phyloP scores from a whole-genome alignment of 2,113 vertebrate species.

The Limanda limanda region DNA sequence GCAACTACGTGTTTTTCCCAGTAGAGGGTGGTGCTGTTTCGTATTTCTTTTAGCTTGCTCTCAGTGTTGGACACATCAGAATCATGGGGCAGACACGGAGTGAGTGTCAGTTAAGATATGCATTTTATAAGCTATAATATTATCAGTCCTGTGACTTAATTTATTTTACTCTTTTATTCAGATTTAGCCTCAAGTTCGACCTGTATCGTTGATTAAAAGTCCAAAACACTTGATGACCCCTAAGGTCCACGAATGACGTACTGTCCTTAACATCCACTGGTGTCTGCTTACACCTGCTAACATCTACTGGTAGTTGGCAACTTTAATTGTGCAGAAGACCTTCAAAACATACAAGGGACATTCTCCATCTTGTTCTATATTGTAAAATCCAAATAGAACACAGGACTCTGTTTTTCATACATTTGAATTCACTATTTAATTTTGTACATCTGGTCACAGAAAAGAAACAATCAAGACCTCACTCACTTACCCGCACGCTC shows the following conservation, averaged over 20 bases:
- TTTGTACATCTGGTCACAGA: constrained; percentile 60
- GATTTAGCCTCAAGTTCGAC: neutral
- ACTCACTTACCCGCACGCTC: constrained; percentile 14
- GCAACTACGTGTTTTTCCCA: constrained; percentile 21
- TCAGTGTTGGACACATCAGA: neutral
- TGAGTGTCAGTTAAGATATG: neutral
- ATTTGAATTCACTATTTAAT: constrained; percentile 68
- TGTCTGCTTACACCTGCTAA: no score
- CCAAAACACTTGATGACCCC: no score
- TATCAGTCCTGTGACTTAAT: neutral
- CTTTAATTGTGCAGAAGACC: no score
- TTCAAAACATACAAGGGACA: no score
- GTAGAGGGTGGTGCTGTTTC: constrained; percentile 49
- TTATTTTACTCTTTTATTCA: constrained; percentile 10
- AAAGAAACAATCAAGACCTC: constrained; percentile 40
- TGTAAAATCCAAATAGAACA: neutral
- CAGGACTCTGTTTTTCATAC: neutral
- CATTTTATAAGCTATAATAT: no score
- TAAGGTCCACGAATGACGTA: no score
- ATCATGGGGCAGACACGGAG: neutral
- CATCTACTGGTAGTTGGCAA: no score
- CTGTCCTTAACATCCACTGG: no score
- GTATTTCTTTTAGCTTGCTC: neutral
- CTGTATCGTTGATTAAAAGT: no score
- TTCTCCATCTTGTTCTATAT: no score